Percentiles rank a stretch among this genome's conserved stretches.
Evolutionary conservation across 1,140 invertebrate species (phyloP).

Genomic region (Manduca sexta): DNA sequence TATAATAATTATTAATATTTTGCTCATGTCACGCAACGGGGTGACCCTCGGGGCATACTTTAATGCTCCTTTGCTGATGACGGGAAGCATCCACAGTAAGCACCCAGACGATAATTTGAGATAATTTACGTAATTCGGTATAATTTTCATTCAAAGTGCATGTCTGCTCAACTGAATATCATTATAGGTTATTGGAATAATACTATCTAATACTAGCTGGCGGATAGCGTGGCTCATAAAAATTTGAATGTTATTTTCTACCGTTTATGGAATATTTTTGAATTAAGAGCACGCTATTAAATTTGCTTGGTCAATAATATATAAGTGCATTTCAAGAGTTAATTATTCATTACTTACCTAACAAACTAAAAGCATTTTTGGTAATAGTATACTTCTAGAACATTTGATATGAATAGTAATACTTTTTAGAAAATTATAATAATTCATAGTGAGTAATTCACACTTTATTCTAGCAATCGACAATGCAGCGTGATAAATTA

Average conservation of each 20-base stretch:
- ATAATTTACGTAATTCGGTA: constrained; percentile 63
- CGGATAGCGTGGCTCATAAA: constrained; percentile 18
- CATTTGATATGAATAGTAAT: too few relatives aligned
- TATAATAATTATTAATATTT: constrained; percentile 55
- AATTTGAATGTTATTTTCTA: constrained; percentile 2
- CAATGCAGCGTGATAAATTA: too few relatives aligned
- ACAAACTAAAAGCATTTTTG: too few relatives aligned
- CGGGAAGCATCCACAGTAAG: constrained; percentile 36
- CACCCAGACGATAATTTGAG: constrained; percentile 56
- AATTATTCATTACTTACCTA: too few relatives aligned
- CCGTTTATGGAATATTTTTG: constrained; percentile 5
- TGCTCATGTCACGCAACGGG: constrained; percentile 45
- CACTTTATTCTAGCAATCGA: too few relatives aligned
- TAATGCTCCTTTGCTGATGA: constrained; percentile 39
- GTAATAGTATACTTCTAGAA: too few relatives aligned
- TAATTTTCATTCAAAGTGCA: constrained; percentile 58
- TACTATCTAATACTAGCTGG: constrained; percentile 43
- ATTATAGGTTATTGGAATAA: constrained; percentile 43
- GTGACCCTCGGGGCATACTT: constrained; percentile 27
- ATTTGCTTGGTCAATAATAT: too few relatives aligned
- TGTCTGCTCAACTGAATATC: constrained; percentile 45
- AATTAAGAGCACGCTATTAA: too few relatives aligned
- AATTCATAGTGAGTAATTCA: too few relatives aligned
- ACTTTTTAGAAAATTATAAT: too few relatives aligned
- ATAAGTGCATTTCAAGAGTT: too few relatives aligned